Conservation (phyloP, 1,140 invertebrate genomes). For the Vanessa tameamea region DNA sequence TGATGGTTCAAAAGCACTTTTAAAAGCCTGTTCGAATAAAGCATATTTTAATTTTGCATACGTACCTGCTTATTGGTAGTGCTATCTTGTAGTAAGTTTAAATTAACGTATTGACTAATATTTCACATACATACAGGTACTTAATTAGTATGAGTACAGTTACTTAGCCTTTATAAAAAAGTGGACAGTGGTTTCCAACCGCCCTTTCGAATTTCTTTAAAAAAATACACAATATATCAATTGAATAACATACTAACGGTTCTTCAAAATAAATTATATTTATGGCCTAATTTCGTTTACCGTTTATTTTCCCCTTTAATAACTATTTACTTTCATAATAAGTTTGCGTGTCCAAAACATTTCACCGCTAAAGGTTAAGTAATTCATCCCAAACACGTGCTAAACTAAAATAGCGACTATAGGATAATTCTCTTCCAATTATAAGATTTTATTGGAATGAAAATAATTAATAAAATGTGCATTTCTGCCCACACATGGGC, state of each 20-base stretch:
- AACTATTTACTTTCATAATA: background rate
- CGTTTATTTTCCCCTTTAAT: background rate
- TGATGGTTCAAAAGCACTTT: no score
- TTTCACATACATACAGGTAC: no score
- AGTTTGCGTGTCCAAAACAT: constrained; percentile 10
- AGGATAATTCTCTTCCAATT: background rate
- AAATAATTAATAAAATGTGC: background rate
- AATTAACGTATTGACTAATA: no score
- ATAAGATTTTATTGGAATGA: background rate
- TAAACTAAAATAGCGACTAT: background rate
- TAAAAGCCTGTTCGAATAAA: no score
- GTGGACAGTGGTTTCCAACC: no score
- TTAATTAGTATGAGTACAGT: no score
- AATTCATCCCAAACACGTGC: background rate
- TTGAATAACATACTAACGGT: background rate
- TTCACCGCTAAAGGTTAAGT: constrained; percentile 1
- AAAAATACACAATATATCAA: background rate
- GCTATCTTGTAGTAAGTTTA: no score
- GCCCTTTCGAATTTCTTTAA: background rate
- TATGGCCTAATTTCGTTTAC: background rate
- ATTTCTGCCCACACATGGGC: background rate
- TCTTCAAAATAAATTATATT: constrained; percentile 5
- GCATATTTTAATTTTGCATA: no score
- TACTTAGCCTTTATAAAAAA: no score
- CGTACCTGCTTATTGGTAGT: no score